Evolutionary conservation across 2,888 invertebrate genomes (phyloP).

Genomic region (Trachelus stipa): DNA sequence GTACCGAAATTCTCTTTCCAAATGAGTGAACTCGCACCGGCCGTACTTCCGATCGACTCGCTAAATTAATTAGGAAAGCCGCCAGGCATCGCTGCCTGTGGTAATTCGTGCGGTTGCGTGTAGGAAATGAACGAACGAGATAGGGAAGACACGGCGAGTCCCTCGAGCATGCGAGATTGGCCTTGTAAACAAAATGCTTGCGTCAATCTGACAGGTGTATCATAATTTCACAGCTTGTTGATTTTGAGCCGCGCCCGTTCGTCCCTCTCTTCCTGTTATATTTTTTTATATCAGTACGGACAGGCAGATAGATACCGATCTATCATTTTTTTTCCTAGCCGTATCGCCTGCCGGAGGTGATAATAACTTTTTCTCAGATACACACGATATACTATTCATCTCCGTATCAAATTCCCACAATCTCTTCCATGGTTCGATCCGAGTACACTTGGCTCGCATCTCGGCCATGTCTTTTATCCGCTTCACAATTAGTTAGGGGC

Average conservation of each 20-base stretch:
- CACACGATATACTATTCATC: neutral
- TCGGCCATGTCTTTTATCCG: neutral
- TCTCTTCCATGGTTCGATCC: neutral
- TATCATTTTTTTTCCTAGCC: constrained; percentile 9
- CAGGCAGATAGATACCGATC: constrained; percentile 35
- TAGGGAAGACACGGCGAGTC: constrained; percentile 11
- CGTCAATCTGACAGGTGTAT: constrained; percentile 40
- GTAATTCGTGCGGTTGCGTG: constrained; percentile 9
- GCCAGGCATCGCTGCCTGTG: neutral
- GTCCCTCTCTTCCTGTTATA: constrained; percentile 11
- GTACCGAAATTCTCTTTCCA: neutral
- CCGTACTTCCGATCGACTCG: neutral
- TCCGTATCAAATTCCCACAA: neutral
- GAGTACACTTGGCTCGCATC: neutral
- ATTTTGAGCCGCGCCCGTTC: neutral
- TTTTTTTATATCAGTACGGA: neutral
- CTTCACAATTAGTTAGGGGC: neutral
- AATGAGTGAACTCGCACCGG: neutral
- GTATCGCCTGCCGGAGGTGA: neutral
- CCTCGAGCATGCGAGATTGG: constrained; percentile 36
- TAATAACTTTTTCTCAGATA: neutral
- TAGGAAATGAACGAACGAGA: constrained; percentile 1
- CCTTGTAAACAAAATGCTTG: constrained; percentile 39
- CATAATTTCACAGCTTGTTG: constrained; percentile 32
- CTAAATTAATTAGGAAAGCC: neutral